phyloP scores from a whole-genome alignment of 2,888 invertebrate genomes.

The Brenthis hecate region DNA sequence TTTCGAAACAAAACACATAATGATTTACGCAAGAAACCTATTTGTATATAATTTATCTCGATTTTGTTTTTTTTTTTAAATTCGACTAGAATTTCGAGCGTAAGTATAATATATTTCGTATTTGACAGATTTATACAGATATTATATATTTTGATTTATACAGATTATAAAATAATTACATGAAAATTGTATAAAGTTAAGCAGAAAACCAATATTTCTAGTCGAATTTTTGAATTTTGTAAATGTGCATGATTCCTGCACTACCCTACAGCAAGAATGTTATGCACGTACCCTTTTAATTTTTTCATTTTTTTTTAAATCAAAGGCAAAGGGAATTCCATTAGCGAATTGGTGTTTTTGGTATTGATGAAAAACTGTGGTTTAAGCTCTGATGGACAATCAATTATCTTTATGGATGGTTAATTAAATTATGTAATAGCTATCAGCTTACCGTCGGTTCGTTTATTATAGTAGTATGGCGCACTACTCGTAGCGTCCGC shows the following conservation, averaged over 20 bases:
- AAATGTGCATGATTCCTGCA: conserved; percentile 79
- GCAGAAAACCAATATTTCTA: conserved; percentile 37
- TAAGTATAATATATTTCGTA: not conserved
- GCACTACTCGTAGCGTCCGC: not conserved
- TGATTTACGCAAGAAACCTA: conserved; percentile 26
- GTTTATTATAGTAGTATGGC: conserved; percentile 14
- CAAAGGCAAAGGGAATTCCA: conserved; percentile 69
- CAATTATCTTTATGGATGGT: conserved; percentile 42
- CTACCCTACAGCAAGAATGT: conserved; percentile 76
- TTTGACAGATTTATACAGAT: too few relatives aligned
- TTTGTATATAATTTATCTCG: conserved; percentile 34
- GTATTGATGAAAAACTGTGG: conserved; percentile 43
- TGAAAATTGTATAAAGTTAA: not conserved
- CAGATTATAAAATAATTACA: not conserved
- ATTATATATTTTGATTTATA: too few relatives aligned
- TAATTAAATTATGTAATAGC: conserved; percentile 40
- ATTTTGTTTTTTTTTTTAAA: conserved; percentile 34
- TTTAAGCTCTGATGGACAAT: conserved; percentile 35
- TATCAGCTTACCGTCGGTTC: conserved; percentile 35
- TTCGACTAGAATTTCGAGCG: conserved; percentile 38
- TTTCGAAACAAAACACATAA: not conserved
- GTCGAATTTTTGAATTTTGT: conserved; percentile 60
- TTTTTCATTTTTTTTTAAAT: conserved; percentile 52
- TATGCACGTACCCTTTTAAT: conserved; percentile 69
- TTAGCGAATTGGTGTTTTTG: conserved; percentile 67